These are phyloP conservation scores for Xyrichtys novacula DNA, from an alignment of 2,797 vertebrate genomes.

Conservation along the genomic window DNA sequence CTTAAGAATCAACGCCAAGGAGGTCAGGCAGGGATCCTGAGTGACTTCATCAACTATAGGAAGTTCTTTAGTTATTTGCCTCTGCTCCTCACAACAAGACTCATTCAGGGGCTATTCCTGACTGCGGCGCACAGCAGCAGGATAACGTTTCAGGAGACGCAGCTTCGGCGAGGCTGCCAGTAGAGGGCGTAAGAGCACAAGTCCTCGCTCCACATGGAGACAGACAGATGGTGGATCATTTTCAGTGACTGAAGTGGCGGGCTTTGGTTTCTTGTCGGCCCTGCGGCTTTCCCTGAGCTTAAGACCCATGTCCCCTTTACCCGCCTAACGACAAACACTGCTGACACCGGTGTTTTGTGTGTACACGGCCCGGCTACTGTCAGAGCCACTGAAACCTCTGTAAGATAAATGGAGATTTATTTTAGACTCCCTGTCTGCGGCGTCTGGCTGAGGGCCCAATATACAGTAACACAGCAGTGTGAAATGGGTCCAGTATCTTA, in stretches of 20 bases:
- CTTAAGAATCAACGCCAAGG: slow-evolving; percentile 11
- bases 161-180: slow-evolving; percentile 58
- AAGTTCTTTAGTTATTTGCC: slow-evolving; percentile 63
- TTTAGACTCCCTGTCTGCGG: slow-evolving; percentile 68
- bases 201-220: slow-evolving; percentile 12
- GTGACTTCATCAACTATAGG: slow-evolving; percentile 28
- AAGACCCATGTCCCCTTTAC: slow-evolving; percentile 55
- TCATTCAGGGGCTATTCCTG: slow-evolving; percentile 84
- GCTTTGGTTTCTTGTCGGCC: slow-evolving; percentile 66
- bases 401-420: slow-evolving; percentile 82
- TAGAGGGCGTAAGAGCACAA: slow-evolving; percentile 41
- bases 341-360: slow-evolving; percentile 72
- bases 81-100: slow-evolving; percentile 82
- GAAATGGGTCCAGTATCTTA: slow-evolving; percentile 50
- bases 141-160: slow-evolving; percentile 83
- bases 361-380: slow-evolving; percentile 59
- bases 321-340: slow-evolving; percentile 61
- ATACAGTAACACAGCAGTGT: slow-evolving; percentile 54
- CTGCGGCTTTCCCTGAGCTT: slow-evolving; percentile 41
- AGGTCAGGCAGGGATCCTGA: slow-evolving; percentile 21
- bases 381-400: slow-evolving; percentile 71
- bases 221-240: slow-evolving; percentile 69
- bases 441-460: slow-evolving; percentile 43
- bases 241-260: slow-evolving; percentile 45
- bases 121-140: slow-evolving; percentile 82